A percentile compares a stretch with the other conserved stretches of the same genome.
Evolutionary conservation across 2,113 vertebrate genomes (phyloP).

Genomic region (Grantiella picta): DNA sequence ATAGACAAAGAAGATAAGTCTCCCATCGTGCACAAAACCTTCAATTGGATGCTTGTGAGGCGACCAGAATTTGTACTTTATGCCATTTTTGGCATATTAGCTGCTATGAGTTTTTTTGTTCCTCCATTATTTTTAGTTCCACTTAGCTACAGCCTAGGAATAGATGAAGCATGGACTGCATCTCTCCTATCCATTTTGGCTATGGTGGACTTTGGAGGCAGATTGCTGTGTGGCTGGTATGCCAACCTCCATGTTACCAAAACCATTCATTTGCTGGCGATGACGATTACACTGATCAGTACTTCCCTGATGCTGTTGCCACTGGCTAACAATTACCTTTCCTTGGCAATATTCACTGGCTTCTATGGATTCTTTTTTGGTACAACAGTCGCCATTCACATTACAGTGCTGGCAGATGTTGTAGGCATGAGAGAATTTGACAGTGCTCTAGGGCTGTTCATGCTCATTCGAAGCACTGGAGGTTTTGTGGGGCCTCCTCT

Average conservation of each 20-base stretch:
- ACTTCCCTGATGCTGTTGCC: slow-evolving; percentile 72
- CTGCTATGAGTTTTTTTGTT: slow-evolving; percentile 74
- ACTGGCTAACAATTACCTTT: slow-evolving; percentile 65
- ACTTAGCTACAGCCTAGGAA: slow-evolving; percentile 68
- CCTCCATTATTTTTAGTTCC: slow-evolving; percentile 75
- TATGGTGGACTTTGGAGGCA: slow-evolving; percentile 68
- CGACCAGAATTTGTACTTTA: slow-evolving; percentile 62
- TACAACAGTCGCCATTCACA: slow-evolving; percentile 70
- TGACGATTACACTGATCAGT: slow-evolving; percentile 66
- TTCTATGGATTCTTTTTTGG: slow-evolving; percentile 79
- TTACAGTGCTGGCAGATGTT: slow-evolving; percentile 75
- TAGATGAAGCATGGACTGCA: slow-evolving; percentile 71
- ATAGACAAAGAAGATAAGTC: background rate
- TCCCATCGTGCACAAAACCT: background rate
- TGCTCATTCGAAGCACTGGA: slow-evolving; percentile 75
- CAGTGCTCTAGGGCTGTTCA: slow-evolving; percentile 74
- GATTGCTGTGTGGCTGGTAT: slow-evolving; percentile 74
- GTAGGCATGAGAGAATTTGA: slow-evolving; percentile 74
- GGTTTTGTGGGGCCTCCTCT: slow-evolving; percentile 73
- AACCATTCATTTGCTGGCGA: slow-evolving; percentile 73
- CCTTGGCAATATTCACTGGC: slow-evolving; percentile 59
- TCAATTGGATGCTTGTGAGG: slow-evolving; percentile 45
- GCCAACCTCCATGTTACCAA: slow-evolving; percentile 68
- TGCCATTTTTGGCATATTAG: slow-evolving; percentile 72
- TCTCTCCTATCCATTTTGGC: slow-evolving; percentile 72